Evolutionary conservation across 2,888 invertebrate species (phyloP), one percentile per base, ranked within the genome.

Genomic region (Rhagophthalmus giganteus): DNA sequence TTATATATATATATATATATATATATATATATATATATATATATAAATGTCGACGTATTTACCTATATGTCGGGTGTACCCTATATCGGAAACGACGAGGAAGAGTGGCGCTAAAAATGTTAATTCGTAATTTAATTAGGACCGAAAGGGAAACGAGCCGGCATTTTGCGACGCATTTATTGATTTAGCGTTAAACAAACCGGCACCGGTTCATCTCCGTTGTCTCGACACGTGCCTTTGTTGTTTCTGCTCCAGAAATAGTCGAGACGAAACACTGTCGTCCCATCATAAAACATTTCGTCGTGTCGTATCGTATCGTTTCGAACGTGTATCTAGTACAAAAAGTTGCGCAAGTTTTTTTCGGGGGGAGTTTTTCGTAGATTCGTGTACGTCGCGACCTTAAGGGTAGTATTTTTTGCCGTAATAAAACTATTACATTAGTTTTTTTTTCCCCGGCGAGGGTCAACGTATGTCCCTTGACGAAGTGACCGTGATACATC

Each of bases 341-440:
- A 62, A 66, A 65, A 64, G 39, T 40, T 42, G 25, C n/a, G n/a
- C 37, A 51, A 51, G 37, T 44, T n/a, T n/a, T n/a, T n/a, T n/a
- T 46, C 11, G 31, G 42, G 58, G 54, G 57, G 50, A 53, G 41
- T 49, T 52, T 48, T 52, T 59, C 47, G 25, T 24, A 2, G 20
- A 31, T 41, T 30, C 40, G 38, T 26, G 26, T 41, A 28, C 9
- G 7, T 26, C 14, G 49, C 24, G 39, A 49, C 28, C 39, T 35
- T 39, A 28, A 16, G 51, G 46, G 47, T 44, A 35, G 49, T 32
- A 48, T 55, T 58, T 60, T 58, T 57, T 54, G 48, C 66, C 61
- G 68, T 71, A 72, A 73, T 73, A 74, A 73, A 74, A 74, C 74
- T 74, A 74, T 74, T 74, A 74, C 73, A 73, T 74, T 73, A 73